Base-by-base conservation (phyloP, 37 sponge, comb jelly and placozoan genomes). In the Halisarca cf. caerulea region DNA sequence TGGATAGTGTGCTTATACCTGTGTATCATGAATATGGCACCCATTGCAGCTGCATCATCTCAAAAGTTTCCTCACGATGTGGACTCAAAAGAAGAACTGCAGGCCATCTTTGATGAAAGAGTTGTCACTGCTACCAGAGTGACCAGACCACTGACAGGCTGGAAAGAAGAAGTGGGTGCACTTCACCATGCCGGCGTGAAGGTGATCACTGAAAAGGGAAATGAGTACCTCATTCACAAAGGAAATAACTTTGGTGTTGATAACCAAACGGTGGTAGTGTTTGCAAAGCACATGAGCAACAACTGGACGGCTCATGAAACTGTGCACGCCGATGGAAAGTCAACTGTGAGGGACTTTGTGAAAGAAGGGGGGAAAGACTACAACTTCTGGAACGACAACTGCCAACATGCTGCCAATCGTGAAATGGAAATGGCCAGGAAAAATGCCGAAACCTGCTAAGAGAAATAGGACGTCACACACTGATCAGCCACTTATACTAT, bases 61-160 rank as follows among this genome's bases (percentile, higher is more conserved):
- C 17, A 17, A 17, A 55, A 17, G 17, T 62, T 62, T 15, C 64
- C 64, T 23, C 64, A 62, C 15, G 64, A 62, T 62, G 64, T 62
- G 64, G n/a, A 28, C 4, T 20, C 64, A 62, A 8, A 62, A 23
- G 6, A 8, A 7, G 64, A 23, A 62, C 64, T 62, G 15, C 6
- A 4, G 5, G 5, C 25, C 30, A 62, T 62, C 30, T 62, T 20
- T 23, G 15, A 62, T 15, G 64, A 62, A 15, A 62, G n/a, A 23
- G 64, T 62, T 62, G 64, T 62, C 30, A 62, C 18, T 15, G 64
- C 64, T 28, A 62, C 64, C 15, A 62, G 18, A 62, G 64, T 62
- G 25, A 62, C 64, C 18, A 62, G 64, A 62, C 64, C 64, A 30
- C 7, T 62, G 25, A 23, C 4, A 30, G 30, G 64, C 30, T 15